These are phyloP conservation scores for Grapholita molesta DNA, from an alignment of 1,140 invertebrate species.

Conservation along the genomic window DNA sequence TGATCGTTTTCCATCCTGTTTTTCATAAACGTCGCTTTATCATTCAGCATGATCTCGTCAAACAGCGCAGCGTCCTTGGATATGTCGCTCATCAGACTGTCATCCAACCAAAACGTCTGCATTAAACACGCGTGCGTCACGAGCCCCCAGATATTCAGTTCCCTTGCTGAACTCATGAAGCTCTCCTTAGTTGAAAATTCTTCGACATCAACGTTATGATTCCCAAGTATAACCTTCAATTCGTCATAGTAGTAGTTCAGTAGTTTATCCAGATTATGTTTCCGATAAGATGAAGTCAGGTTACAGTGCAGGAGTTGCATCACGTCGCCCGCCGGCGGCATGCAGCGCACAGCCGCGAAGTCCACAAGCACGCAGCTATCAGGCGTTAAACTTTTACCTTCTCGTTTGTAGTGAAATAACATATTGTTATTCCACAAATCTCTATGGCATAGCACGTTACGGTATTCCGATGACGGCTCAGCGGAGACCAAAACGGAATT, in stretches of 20 bases:
- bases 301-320: slow-evolving; percentile 63
- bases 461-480: slow-evolving; percentile 35
- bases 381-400: slow-evolving; percentile 34
- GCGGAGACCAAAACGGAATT: slow-evolving; percentile 39
- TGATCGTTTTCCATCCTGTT: slow-evolving; percentile 49
- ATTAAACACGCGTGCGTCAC: slow-evolving; percentile 51
- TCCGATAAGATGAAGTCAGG: slow-evolving; percentile 51
- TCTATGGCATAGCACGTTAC: slow-evolving; percentile 80
- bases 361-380: slow-evolving; percentile 79
- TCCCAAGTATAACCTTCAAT: slow-evolving; percentile 56
- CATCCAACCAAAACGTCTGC: slow-evolving; percentile 58
- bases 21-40: slow-evolving; percentile 56
- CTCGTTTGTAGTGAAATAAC: slow-evolving; percentile 78
- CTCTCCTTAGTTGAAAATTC: slow-evolving; percentile 53
- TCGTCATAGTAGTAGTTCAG: slow-evolving; percentile 74
- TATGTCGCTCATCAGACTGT: slow-evolving; percentile 43
- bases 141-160: slow-evolving; percentile 54
- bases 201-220: slow-evolving; percentile 53
- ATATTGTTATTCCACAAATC: slow-evolving; percentile 83
- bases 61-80: slow-evolving; percentile 51
- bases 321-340: slow-evolving; percentile 79
- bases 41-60: slow-evolving; percentile 47
- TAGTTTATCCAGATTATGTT: slow-evolving; percentile 62
- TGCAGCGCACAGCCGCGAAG: slow-evolving; percentile 79
- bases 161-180: slow-evolving; percentile 59